Evolutionary conservation across 2,797 vertebrate genomes (phyloP).

Genomic region (Acridotheres tristis): DNA sequence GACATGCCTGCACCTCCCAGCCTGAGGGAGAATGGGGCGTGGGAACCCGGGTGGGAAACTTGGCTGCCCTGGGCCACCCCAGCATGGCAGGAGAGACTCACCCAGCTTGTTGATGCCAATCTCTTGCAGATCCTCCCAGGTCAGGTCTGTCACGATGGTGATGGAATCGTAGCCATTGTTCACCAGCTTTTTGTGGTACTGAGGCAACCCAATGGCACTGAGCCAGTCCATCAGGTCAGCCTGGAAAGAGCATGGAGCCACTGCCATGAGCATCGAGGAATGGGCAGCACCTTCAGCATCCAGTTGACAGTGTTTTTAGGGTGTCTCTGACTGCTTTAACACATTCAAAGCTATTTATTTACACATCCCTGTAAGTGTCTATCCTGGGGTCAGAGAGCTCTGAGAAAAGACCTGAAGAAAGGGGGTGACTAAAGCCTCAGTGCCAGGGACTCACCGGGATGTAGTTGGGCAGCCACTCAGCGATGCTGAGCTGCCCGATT

Average conservation of each 20-base stretch:
- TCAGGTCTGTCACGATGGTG: conserved; percentile 91
- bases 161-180: conserved; percentile 96
- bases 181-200: conserved; percentile 89
- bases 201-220: conserved; percentile 87
- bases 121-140: conserved; percentile 97
- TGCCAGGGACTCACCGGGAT: conserved; percentile 83
- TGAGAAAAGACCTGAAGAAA: not conserved
- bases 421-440: not conserved
- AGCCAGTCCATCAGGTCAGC: conserved; percentile 90
- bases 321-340: not conserved
- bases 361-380: not conserved
- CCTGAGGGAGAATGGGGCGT: rapidly evolving
- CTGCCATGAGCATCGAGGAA: rapidly evolving
- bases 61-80: not conserved
- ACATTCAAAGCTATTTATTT: not conserved
- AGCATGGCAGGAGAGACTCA: conserved; percentile 51
- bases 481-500: conserved; percentile 90
- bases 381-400: not conserved
- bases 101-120: conserved; percentile 95
- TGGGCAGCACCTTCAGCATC: not conserved
- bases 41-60: not conserved
- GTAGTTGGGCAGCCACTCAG: conserved; percentile 94
- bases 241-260: conserved; percentile 58
- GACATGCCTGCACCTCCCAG: not conserved
- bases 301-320: not conserved